Conservation (phyloP, 2,888 invertebrate species). For the Drosophila maculinotata region DNA sequence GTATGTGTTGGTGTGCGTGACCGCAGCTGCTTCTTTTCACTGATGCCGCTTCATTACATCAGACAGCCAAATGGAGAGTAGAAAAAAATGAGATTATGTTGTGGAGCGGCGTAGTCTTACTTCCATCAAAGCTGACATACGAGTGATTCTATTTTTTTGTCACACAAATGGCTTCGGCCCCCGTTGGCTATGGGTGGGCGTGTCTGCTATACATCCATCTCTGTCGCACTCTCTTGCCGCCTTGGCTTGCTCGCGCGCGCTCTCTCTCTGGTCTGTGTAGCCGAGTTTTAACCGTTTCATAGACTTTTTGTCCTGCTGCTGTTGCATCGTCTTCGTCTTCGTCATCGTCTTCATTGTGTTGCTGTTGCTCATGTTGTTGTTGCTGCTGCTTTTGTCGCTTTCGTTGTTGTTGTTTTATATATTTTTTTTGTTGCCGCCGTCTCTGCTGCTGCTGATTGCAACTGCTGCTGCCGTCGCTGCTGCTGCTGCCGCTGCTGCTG, state of each 20-base stretch:
- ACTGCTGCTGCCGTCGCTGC: conserved; percentile 37
- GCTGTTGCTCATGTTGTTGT: conserved; percentile 30
- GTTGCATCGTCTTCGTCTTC: conserved; percentile 29
- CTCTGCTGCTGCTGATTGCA: conserved; percentile 31
- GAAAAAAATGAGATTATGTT: too few species aligned
- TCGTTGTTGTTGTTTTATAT: conserved; percentile 17
- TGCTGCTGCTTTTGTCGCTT: conserved; percentile 41
- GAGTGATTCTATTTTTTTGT: too few species aligned
- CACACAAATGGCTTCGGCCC: too few species aligned
- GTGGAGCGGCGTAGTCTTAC: too few species aligned
- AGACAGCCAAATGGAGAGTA: too few species aligned
- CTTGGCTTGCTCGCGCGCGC: not conserved
- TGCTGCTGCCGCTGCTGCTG: conserved; percentile 17
- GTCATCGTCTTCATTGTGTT: conserved; percentile 39
- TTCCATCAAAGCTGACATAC: too few species aligned
- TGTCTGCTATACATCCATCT: conserved; percentile 6
- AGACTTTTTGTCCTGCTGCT: conserved; percentile 27
- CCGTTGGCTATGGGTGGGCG: too few species aligned
- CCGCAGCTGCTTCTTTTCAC: conserved; percentile 12
- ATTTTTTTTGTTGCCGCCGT: conserved; percentile 4
- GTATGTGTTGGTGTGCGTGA: conserved; percentile 12
- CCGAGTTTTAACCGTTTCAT: conserved; percentile 35
- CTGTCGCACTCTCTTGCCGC: not conserved
- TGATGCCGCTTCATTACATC: conserved; percentile 43
- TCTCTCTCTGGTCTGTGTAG: conserved; percentile 26